A percentile compares a stretch with the other conserved stretches of the same genome.
phyloP scores from a whole-genome alignment of 2,888 invertebrate species.

The Opisthograptis luteolata region DNA sequence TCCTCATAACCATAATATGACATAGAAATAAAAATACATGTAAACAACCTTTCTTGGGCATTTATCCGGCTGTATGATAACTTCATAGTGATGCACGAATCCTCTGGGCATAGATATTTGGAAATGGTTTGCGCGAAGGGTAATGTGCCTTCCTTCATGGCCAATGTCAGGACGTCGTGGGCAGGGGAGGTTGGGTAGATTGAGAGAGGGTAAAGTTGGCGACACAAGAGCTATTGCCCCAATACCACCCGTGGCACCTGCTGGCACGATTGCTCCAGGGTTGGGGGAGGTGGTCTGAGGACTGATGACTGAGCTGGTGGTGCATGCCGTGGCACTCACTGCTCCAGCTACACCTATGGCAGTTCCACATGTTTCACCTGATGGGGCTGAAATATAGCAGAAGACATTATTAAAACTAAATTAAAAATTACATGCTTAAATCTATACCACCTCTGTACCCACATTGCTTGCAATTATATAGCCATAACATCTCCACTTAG shows the following conservation, averaged over 20 bases:
- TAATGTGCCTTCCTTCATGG: constrained; percentile 97
- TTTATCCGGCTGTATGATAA: constrained; percentile 99
- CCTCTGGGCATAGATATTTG: constrained; percentile 99
- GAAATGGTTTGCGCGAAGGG: constrained; percentile 99
- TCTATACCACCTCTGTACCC: no score
- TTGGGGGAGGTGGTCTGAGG: constrained; percentile 47
- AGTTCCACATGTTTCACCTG: constrained; percentile 37
- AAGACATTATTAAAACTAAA: not conserved
- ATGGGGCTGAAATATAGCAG: constrained; percentile 29
- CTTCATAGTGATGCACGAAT: constrained; percentile 99
- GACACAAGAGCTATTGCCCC: constrained; percentile 85
- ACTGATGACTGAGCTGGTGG: constrained; percentile 21
- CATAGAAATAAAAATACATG: not conserved
- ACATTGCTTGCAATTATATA: not conserved
- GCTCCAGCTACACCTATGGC: constrained; percentile 22
- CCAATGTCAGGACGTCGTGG: constrained; percentile 98
- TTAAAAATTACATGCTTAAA: no score
- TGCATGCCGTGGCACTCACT: constrained; percentile 17
- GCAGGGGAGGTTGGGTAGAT: constrained; percentile 95
- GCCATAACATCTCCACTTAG: not conserved
- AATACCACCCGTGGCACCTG: constrained; percentile 65
- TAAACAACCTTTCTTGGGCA: constrained; percentile 95
- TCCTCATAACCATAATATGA: no score
- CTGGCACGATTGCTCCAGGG: constrained; percentile 21
- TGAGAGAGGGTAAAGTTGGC: constrained; percentile 88